phyloP scores from a whole-genome alignment of 2,888 invertebrate species.

The Disparrhopalites patrizii region DNA sequence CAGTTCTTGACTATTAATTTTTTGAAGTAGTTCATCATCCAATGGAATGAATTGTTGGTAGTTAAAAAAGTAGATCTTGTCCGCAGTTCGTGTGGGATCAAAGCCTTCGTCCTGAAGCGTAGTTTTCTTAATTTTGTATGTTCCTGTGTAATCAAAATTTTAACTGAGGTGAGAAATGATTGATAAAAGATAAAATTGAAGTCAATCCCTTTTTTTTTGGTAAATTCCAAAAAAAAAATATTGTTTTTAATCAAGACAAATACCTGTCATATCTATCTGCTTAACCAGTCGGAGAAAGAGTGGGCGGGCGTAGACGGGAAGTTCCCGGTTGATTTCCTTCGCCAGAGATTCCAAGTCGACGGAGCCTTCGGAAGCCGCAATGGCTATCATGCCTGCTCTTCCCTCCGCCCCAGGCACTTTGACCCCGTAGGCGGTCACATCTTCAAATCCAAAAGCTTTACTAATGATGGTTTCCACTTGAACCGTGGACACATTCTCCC shows the following conservation, averaged over 20 bases:
- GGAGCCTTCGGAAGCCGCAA: conserved; percentile 31
- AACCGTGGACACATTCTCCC: conserved; percentile 97
- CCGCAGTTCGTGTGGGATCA: conserved; percentile 61
- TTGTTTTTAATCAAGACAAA: not conserved
- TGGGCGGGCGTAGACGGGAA: conserved; percentile 42
- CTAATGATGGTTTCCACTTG: conserved; percentile 86
- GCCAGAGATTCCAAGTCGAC: conserved; percentile 28
- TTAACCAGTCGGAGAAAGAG: conserved; percentile 39
- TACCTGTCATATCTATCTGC: conserved; percentile 44
- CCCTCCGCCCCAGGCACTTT: conserved; percentile 58
- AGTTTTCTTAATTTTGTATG: conserved; percentile 37
- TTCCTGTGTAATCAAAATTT: conserved; percentile 20
- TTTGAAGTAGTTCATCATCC: conserved; percentile 58
- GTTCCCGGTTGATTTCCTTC: conserved; percentile 29
- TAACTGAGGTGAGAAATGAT: not conserved
- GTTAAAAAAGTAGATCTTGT: conserved; percentile 70
- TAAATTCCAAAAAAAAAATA: not conserved
- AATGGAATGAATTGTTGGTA: conserved; percentile 66
- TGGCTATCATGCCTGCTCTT: conserved; percentile 40
- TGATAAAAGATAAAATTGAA: conserved; percentile 68
- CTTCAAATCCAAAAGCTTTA: conserved; percentile 72
- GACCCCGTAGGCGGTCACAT: conserved; percentile 94
- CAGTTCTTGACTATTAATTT: conserved; percentile 12
- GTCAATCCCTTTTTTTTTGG: no score
- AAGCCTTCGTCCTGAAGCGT: conserved; percentile 74